phyloP scores from a whole-genome alignment of 92 coral and sea anemone genomes.

The Phenganax marumi region DNA sequence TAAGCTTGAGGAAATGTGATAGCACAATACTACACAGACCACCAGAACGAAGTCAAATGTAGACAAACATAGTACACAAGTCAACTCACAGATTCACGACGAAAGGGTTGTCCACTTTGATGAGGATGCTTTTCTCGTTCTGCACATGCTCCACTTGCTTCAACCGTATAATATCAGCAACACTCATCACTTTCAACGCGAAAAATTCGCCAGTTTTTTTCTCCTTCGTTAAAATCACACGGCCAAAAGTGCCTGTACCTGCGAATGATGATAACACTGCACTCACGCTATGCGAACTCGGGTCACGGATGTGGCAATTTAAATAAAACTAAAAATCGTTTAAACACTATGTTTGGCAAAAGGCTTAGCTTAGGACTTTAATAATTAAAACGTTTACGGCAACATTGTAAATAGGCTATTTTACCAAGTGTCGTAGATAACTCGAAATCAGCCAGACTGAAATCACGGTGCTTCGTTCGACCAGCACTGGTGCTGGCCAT shows the following conservation, averaged over 20 bases:
- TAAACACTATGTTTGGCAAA: conserved; percentile 23
- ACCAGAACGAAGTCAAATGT: conserved; percentile 16
- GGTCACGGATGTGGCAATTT: conserved; percentile 35
- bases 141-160: conserved; percentile 99
- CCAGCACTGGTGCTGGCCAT: conserved; percentile 69
- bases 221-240: conserved; percentile 83
- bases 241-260: conserved; percentile 99
- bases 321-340: conserved; percentile 24
- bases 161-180: conserved; percentile 92
- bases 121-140: conserved; percentile 86
- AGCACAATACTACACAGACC: conserved; percentile 11
- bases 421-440: conserved; percentile 89
- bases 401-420: conserved; percentile 49
- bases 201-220: conserved; percentile 73
- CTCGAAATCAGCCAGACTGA: conserved; percentile 81
- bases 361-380: conserved; percentile 23
- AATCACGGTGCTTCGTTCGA: conserved; percentile 74
- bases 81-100: conserved; percentile 92
- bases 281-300: conserved; percentile 39
- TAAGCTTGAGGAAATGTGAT: conserved; percentile 1
- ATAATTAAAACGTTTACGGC: conserved; percentile 28
- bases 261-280: conserved; percentile 13
- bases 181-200: conserved; percentile 95
- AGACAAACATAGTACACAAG: not conserved
- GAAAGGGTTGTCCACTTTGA: conserved; percentile 92